Evolutionary conservation across 2,797 vertebrate genomes (phyloP).

Genomic region (Pseudocheirus occidentalis): DNA sequence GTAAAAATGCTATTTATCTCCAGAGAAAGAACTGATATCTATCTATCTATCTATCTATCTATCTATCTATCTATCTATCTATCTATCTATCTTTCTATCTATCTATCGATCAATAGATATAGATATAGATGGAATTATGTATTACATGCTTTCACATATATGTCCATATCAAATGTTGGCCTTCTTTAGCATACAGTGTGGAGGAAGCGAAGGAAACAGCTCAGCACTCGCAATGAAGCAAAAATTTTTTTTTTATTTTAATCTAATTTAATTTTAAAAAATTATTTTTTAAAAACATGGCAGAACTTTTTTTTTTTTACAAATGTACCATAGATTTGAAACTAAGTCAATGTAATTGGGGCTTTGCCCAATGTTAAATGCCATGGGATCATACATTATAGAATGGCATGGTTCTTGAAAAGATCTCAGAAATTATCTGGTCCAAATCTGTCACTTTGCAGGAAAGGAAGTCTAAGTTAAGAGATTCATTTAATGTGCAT

Average conservation of each 20-base stretch:
- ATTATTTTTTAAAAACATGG: too few relatives aligned
- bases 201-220: neutral
- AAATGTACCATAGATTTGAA: neutral
- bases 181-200: neutral
- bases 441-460: neutral
- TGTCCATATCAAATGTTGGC: neutral
- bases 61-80: too few relatives aligned
- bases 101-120: too few relatives aligned
- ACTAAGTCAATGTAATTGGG: neutral
- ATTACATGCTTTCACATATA: neutral
- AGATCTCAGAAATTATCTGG: neutral
- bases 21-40: neutral
- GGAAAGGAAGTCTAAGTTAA: neutral
- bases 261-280: too few relatives aligned
- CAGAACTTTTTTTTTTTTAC: too few relatives aligned
- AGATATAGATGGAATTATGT: too few relatives aligned
- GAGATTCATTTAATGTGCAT: neutral
- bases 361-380: neutral
- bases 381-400: neutral
- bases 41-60: too few relatives aligned
- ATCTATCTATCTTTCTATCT: too few relatives aligned
- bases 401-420: neutral
- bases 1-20: too few relatives aligned
- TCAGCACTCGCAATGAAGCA: neutral
- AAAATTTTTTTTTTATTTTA: too few relatives aligned